phyloP scores from a whole-genome alignment of 2,888 invertebrate species.

The Andrena hattorfiana region DNA sequence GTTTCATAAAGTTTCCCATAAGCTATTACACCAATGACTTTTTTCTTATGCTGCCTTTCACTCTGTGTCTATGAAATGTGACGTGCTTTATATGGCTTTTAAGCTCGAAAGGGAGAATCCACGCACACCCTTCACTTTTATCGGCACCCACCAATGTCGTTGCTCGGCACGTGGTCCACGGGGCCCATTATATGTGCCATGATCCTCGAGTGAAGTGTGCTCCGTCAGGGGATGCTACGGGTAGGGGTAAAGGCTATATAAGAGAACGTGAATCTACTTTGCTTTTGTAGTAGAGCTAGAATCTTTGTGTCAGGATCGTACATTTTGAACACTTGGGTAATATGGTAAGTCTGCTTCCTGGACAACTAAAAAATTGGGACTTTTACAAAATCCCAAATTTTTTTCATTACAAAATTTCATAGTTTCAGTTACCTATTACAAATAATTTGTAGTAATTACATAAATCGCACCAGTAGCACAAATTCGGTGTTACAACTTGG shows the following conservation, averaged over 20 bases:
- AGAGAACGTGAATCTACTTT: slow-evolving; percentile 78
- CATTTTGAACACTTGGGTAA: slow-evolving; percentile 54
- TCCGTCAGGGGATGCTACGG: slow-evolving; percentile 50
- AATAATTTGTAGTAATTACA: too few species aligned
- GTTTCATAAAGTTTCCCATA: too few species aligned
- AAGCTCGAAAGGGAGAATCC: slow-evolving; percentile 47
- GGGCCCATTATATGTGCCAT: slow-evolving; percentile 72
- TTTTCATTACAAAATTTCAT: too few species aligned
- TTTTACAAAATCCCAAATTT: too few species aligned
- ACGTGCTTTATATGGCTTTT: background rate
- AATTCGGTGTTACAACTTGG: too few species aligned
- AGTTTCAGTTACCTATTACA: too few species aligned
- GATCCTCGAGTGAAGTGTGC: slow-evolving; percentile 71
- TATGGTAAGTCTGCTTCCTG: slow-evolving; percentile 67
- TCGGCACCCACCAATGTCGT: slow-evolving; percentile 9
- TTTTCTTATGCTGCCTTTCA: background rate
- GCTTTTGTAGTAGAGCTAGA: slow-evolving; percentile 81
- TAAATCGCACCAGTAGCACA: too few species aligned
- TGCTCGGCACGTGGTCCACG: slow-evolving; percentile 46
- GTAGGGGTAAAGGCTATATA: slow-evolving; percentile 83
- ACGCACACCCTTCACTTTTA: slow-evolving; percentile 59
- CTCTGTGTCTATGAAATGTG: background rate
- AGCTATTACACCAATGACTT: too few species aligned
- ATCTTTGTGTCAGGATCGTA: slow-evolving; percentile 74
- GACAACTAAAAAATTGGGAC: too few species aligned